Evolutionary conservation across 2,113 vertebrate species (phyloP), one percentile per base, ranked within the genome.

Genomic region (Hiodon tergisus): DNA sequence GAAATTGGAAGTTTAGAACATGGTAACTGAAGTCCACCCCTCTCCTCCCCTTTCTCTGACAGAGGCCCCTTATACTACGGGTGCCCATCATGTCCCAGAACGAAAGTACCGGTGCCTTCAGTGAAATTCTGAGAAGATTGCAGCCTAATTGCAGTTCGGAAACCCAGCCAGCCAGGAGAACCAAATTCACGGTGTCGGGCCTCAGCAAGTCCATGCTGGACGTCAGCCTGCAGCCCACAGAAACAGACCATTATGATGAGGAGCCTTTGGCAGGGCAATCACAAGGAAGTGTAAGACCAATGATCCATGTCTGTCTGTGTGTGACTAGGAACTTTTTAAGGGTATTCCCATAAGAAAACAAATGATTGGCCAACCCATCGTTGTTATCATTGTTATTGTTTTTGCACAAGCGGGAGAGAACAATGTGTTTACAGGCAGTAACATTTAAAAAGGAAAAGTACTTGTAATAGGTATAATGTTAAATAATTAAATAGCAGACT

Each of bases 21-120:
- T 31, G 31, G 31, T 31, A 52, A 51, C 48, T 17, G 46, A 69
- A 31, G 67, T 53, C 6, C 55, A 57, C 13, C 60, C 60, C 67
- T 14, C 52, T 48, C 60, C 46, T 59, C 57, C 46, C 74, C 71
- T 46, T 78, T 63, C 71, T 10, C 50, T 69, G 62, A 54, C 69
- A 91, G 88, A 89, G 77, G 77, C 84, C 89, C 0, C 3, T 88
- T 47, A 87, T 88, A 57, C 59, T 91, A 72, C 85, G 68, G 16
- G 4, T 87, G 72, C 85, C 86, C 8, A 16, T 31, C 31, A 31
- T 62, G 57, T 31, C 68, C 0, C 82, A 87, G 51, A 65, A 58
- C 1, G 88, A 85, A 7, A 81, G 8, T n/a, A 78, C 72, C 77
- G 85, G 81, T 69, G 78, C 82, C 5, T 53, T 90, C 51, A 88